These are phyloP conservation scores for Campylorhamphus procurvoides DNA, from an alignment of 2,113 vertebrate genomes.

Conservation along the genomic window DNA sequence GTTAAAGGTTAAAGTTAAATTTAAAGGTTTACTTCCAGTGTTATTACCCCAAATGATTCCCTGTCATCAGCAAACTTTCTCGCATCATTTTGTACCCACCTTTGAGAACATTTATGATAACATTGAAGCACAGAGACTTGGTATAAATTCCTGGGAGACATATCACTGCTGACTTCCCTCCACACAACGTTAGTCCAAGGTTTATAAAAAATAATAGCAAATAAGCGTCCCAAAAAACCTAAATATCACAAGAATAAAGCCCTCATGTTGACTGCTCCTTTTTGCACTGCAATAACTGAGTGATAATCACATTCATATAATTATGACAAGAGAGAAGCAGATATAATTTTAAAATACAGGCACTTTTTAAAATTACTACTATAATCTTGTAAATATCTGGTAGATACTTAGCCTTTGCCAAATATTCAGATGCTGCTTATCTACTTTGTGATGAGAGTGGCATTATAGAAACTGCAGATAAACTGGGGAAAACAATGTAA, in stretches of 20 bases:
- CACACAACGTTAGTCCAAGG: background rate
- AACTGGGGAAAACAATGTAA: background rate
- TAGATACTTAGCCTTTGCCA: background rate
- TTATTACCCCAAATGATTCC: background rate
- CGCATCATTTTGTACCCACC: background rate
- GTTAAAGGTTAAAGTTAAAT: background rate
- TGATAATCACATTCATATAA: background rate
- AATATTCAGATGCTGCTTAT: background rate
- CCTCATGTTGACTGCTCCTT: background rate
- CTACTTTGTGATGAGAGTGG: background rate
- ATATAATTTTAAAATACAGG: background rate
- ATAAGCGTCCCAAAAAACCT: background rate
- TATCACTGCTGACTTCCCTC: background rate
- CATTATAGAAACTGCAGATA: background rate
- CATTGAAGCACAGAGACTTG: background rate
- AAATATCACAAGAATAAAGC: background rate
- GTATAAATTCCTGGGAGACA: background rate
- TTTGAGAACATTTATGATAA: background rate
- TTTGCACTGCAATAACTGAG: background rate
- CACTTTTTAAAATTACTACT: background rate
- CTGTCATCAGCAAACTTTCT: background rate
- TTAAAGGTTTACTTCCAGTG: background rate
- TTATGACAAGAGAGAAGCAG: background rate
- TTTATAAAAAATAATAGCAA: background rate
- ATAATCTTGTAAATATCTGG: background rate